phyloP scores from a whole-genome alignment of 2,797 vertebrate genomes.

The Hylomyscus alleni region DNA sequence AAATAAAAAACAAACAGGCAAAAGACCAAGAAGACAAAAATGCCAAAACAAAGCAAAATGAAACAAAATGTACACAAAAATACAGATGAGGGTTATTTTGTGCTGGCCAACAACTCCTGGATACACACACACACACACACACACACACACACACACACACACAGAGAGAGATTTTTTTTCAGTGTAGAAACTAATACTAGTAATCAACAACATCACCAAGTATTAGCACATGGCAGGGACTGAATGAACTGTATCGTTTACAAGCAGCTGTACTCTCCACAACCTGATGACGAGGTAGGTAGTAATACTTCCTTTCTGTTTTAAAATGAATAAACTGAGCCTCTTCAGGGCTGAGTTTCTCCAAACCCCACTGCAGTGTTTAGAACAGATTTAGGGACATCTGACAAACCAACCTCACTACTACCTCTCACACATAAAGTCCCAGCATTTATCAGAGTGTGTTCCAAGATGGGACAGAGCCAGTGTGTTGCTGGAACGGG shows the following conservation, averaged over 20 bases:
- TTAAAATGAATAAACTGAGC: not conserved
- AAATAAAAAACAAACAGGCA: not conserved
- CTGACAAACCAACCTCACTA: not conserved
- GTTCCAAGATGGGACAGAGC: not conserved
- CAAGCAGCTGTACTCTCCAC: not conserved
- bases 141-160: not conserved
- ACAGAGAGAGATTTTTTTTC: not conserved
- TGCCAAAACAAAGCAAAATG: not conserved
- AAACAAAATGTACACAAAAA: not conserved
- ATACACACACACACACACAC: not conserved
- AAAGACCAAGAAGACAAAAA: not conserved
- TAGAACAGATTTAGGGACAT: not conserved
- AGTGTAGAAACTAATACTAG: not conserved
- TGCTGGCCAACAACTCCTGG: too few relatives aligned
- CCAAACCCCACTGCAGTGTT: not conserved
- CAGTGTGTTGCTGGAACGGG: not conserved
- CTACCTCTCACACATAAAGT: not conserved
- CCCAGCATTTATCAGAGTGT: not conserved
- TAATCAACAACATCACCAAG: not conserved
- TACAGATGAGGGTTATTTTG: not conserved
- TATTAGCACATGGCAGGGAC: not conserved
- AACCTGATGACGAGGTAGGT: not conserved
- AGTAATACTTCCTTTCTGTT: constrained; percentile 3
- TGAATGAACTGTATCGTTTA: not conserved
- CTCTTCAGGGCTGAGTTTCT: not conserved